Conservation (phyloP, 2,888 invertebrate genomes). For the Drosophila testacea region DNA sequence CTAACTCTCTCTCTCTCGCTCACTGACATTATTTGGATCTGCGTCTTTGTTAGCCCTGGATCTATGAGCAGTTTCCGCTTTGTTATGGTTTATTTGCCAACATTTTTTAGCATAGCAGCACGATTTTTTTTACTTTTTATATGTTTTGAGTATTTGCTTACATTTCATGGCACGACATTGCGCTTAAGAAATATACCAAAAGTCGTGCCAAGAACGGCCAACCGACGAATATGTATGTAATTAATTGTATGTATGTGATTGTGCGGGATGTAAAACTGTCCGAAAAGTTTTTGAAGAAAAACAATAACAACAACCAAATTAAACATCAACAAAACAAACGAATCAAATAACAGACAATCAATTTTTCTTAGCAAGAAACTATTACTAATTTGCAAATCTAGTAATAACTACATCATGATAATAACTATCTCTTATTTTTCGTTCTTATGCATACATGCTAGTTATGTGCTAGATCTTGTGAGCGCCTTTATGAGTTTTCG, state of each 20-base stretch:
- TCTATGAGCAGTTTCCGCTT: conserved; percentile 58
- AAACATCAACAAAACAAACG: conserved; percentile 27
- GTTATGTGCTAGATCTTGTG: too few species aligned
- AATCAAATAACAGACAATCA: conserved; percentile 24
- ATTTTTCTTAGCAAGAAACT: background rate
- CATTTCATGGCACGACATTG: conserved; percentile 66
- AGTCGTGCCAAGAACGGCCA: conserved; percentile 54
- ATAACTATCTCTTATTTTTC: too few species aligned
- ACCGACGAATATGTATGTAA: background rate
- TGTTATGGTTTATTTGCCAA: conserved; percentile 63
- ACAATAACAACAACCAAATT: conserved; percentile 48
- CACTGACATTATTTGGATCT: conserved; percentile 6
- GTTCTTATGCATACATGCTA: too few species aligned
- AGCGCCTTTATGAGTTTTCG: too few species aligned
- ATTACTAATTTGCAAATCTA: background rate
- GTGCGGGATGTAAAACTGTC: conserved; percentile 52
- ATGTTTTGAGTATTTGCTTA: conserved; percentile 44
- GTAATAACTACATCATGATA: too few species aligned
- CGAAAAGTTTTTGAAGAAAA: conserved; percentile 44
- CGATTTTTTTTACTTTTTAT: conserved; percentile 57
- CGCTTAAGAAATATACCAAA: conserved; percentile 62
- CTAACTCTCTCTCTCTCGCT: conserved; percentile 11
- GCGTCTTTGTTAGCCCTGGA: conserved; percentile 15
- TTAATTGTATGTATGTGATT: conserved; percentile 1
- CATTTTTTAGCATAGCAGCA: conserved; percentile 68